A percentile compares a stretch with the other conserved stretches of the same genome.
These are phyloP conservation scores for Peucedramus taeniatus DNA, from an alignment of 2,113 vertebrate genomes.

Conservation along the genomic window DNA sequence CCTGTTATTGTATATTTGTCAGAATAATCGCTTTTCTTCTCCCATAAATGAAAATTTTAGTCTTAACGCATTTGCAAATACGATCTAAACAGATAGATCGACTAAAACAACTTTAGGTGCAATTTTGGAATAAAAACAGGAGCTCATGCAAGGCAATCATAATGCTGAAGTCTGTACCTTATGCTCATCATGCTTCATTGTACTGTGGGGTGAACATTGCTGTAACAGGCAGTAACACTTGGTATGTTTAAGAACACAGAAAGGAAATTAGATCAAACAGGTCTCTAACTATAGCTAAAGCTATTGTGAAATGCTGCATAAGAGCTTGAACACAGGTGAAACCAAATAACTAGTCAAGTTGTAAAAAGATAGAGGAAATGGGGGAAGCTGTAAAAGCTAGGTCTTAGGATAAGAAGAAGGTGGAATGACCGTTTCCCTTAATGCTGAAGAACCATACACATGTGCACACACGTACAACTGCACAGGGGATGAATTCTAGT, in stretches of 20 bases:
- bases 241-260: neutral
- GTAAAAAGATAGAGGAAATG: neutral
- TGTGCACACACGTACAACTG: fast-evolving
- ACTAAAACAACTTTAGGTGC: neutral
- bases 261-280: neutral
- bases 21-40: neutral
- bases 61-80: neutral
- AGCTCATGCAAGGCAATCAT: neutral
- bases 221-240: neutral
- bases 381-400: neutral
- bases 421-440: neutral
- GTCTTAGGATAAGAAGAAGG: neutral
- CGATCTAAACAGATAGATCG: neutral
- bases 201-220: neutral
- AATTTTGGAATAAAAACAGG: neutral
- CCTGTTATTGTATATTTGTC: neutral
- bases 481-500: neutral
- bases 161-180: neutral
- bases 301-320: neutral
- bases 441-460: neutral
- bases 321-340: neutral
- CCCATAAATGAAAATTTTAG: neutral
- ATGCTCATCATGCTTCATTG: neutral
- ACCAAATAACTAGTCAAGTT: neutral
- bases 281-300: neutral